phyloP scores from a whole-genome alignment of 2,888 invertebrate genomes.

The Harmothoe impar region DNA sequence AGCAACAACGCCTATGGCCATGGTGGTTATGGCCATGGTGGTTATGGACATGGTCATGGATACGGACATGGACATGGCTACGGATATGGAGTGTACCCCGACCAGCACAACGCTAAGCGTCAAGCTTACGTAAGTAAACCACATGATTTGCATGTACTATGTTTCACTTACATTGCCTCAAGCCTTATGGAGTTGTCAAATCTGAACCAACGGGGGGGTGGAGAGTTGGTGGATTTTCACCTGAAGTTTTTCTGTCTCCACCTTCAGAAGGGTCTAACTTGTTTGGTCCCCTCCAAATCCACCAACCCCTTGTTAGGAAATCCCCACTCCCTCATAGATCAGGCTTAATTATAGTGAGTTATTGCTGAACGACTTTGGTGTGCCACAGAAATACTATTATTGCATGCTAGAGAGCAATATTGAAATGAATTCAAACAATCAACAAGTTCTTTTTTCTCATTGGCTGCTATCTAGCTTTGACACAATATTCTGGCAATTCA shows the following conservation, averaged over 20 bases:
- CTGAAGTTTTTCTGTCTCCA: neutral
- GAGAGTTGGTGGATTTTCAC: neutral
- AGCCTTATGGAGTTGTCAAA: neutral
- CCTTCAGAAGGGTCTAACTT: neutral
- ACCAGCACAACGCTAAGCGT: neutral
- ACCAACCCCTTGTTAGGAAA: neutral
- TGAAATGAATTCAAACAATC: too few relatives aligned
- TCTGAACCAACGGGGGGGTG: neutral
- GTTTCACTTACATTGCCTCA: neutral
- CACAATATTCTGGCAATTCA: too few relatives aligned
- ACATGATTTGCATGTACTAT: neutral
- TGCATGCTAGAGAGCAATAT: too few relatives aligned
- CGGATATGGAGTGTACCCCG: constrained; percentile 15
- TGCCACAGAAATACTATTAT: too few relatives aligned
- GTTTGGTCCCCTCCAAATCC: too few relatives aligned
- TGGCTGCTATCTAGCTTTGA: too few relatives aligned
- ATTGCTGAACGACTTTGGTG: too few relatives aligned
- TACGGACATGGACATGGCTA: neutral
- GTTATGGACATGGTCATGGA: constrained; percentile 2
- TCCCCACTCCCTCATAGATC: neutral
- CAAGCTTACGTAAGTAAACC: neutral
- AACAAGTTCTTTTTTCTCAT: too few relatives aligned
- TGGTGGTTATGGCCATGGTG: neutral
- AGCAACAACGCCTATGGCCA: neutral
- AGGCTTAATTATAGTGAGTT: too few relatives aligned